Base-by-base conservation (phyloP, 2,888 invertebrate species). In the Girardia tigrina region DNA sequence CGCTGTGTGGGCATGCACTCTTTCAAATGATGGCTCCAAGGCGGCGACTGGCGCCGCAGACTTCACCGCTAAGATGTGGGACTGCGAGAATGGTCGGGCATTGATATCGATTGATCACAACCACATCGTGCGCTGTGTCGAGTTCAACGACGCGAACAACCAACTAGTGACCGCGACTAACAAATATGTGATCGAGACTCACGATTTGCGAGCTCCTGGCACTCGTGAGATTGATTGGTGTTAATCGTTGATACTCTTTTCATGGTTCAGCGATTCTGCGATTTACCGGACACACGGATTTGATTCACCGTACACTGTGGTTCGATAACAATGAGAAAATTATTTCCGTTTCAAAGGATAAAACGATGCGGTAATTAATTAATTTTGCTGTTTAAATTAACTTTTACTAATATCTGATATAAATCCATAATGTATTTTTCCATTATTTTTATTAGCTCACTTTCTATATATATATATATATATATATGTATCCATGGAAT, bases 31-130 rank as follows among this genome's bases (percentile, higher is more conserved):
- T 82, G 94, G 93, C 28, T 91, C 91, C 23, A 87, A 89, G 81
- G 95, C 95, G 77, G 95, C 94, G 28, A 92, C 92, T 76, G 95
- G 94, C 74, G 94, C 95, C 78, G 95, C 95, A 75, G 95, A 97
- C 85, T 97, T 94, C 84, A 80, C n/a, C 78, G 83, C 83, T 23
- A 84, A 94, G 88, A 88, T 97, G 79, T 97, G 95, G 95, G 92
- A 94, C 85, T 94, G 94, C n/a, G 88, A 91, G 71, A 89, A 88
- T 78, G 95, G 95, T 29, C 91, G 91, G 81, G 93, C 92, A 83
- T 86, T 92, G 69, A 90, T 92, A 82, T 91, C 91, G 42, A 94
- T 95, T 84, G 90, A 92, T 81, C 95, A 95, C 84, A 92, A 92
- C 81, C 95, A 97, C 83, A 95, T 97, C 81, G 95, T 97, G 27